Conservation (phyloP, 2,797 vertebrate genomes). For the Phaenicophaeus curvirostris region DNA sequence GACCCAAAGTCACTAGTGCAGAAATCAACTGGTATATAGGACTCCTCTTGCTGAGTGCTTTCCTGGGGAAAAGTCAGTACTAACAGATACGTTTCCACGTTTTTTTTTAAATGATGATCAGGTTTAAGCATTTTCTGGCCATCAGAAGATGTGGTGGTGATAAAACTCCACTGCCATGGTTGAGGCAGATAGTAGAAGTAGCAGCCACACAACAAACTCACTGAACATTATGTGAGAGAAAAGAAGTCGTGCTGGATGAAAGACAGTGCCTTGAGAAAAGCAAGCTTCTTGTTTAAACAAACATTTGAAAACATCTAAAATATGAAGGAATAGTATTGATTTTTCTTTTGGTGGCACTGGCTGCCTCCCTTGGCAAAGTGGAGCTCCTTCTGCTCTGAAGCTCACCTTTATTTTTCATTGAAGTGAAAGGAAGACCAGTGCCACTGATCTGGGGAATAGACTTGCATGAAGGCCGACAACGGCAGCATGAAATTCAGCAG, state of each 20-base stretch:
- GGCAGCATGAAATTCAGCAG: background rate
- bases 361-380: background rate
- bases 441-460: background rate
- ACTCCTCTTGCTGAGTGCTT: background rate
- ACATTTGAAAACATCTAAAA: background rate
- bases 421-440: background rate
- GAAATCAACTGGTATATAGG: background rate
- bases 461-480: fast-evolving
- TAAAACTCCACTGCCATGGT: background rate
- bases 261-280: background rate
- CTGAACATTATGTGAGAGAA: background rate
- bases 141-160: background rate
- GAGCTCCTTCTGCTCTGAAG: background rate
- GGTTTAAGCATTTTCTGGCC: background rate
- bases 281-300: background rate
- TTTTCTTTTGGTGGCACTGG: background rate
- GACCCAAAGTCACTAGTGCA: background rate
- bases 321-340: background rate
- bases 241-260: background rate
- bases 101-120: background rate
- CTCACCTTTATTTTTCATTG: background rate
- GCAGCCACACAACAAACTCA: background rate
- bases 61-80: background rate
- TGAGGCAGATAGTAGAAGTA: background rate
- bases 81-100: background rate